phyloP scores from a whole-genome alignment of 35 echinoderm and acorn worm species.

The Anneissia japonica region DNA sequence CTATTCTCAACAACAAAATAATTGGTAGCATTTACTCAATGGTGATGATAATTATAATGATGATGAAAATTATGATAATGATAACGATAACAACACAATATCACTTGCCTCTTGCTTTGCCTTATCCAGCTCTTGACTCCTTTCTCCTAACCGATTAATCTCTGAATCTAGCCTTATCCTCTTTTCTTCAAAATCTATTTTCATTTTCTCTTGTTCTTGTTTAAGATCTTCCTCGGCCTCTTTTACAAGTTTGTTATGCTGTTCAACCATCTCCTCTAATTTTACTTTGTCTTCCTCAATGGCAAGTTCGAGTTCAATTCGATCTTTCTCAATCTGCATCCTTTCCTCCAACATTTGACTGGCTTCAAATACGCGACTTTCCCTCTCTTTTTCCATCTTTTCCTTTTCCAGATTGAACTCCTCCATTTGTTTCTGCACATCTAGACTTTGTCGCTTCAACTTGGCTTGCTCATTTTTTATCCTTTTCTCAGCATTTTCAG shows the following conservation, averaged over 20 bases:
- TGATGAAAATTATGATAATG: no score
- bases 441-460: conserved; percentile 50
- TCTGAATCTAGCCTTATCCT: not conserved
- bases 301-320: not conserved
- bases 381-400: conserved; percentile 29
- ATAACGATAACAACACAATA: no score
- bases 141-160: not conserved
- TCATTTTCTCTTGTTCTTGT: not conserved
- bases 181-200: not conserved
- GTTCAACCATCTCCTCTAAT: not conserved
- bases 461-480: conserved; percentile 45
- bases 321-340: not conserved
- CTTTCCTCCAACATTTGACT: conserved; percentile 12
- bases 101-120: not conserved
- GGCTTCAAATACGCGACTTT: conserved; percentile 16
- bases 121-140: not conserved
- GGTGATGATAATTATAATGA: no score
- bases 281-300: not conserved
- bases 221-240: conserved; percentile 6
- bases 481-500: conserved; percentile 45
- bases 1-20: no score
- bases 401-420: conserved; percentile 63
- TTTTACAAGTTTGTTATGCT: not conserved
- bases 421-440: conserved; percentile 72
- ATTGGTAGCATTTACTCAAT: no score